Evolutionary conservation across 1,140 invertebrate species (phyloP).

Genomic region (Caenorhabditis inopinata): DNA sequence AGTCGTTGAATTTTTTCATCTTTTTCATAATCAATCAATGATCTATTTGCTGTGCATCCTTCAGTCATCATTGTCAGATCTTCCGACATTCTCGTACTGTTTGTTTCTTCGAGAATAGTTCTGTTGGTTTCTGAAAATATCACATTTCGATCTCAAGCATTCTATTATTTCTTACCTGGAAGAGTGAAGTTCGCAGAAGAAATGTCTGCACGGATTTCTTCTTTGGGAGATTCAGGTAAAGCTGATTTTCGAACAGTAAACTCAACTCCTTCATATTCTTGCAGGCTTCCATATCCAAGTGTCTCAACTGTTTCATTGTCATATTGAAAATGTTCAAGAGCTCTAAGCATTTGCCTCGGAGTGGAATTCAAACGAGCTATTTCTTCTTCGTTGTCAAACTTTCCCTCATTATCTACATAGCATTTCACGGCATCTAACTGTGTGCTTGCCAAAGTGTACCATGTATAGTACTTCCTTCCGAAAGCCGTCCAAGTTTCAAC

Average conservation of each 20-base stretch:
- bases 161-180: not conserved
- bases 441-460: not conserved
- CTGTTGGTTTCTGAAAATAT: not conserved
- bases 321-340: not conserved
- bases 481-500: not conserved
- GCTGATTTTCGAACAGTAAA: not conserved
- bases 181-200: constrained; percentile 8
- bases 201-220: not conserved
- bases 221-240: not conserved
- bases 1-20: constrained; percentile 13
- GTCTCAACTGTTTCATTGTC: not conserved
- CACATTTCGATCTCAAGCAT: too few relatives aligned
- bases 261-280: not conserved
- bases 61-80: constrained; percentile 16
- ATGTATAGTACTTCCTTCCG: not conserved
- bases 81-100: not conserved
- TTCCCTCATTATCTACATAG: not conserved
- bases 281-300: not conserved
- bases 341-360: not conserved
- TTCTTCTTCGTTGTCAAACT: constrained; percentile 4
- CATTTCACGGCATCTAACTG: not conserved
- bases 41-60: not conserved
- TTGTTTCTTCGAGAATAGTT: not conserved
- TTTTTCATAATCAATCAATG: constrained; percentile 4
- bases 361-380: not conserved